Conservation (phyloP, 2,888 invertebrate species). For the Clivina fossor region DNA sequence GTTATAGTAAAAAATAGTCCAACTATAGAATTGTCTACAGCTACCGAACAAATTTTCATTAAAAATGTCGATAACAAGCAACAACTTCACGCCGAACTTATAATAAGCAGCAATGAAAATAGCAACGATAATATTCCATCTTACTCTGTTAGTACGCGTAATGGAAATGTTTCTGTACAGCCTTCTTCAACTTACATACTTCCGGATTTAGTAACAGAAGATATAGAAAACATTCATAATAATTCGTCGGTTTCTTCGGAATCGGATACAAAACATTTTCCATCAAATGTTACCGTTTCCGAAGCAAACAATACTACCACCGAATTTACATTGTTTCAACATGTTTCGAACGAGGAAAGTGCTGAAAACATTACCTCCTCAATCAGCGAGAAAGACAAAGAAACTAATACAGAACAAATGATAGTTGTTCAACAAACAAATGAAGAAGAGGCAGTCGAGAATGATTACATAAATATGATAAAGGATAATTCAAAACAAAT, state of each 20-base stretch:
- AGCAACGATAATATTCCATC: constrained; percentile 19
- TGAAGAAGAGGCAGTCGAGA: background rate
- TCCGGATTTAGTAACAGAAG: constrained; percentile 9
- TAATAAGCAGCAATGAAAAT: background rate
- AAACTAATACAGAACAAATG: background rate
- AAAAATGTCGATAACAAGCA: too few species aligned
- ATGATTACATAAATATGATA: constrained; percentile 17
- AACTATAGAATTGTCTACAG: too few species aligned
- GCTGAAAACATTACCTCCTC: too few species aligned
- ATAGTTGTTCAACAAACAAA: background rate
- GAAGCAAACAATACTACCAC: background rate
- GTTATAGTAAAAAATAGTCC: background rate
- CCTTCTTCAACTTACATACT: constrained; percentile 13
- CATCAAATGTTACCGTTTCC: background rate
- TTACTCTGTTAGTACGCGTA: constrained; percentile 15
- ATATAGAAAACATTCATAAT: too few species aligned
- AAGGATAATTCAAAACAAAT: constrained; percentile 26
- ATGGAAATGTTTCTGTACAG: constrained; percentile 18
- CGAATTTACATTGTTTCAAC: too few species aligned
- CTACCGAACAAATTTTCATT: too few species aligned
- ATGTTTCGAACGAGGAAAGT: too few species aligned
- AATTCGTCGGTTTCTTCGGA: too few species aligned
- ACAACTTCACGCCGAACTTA: background rate
- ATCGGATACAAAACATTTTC: too few species aligned
- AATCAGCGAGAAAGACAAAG: background rate